Percentiles rank a stretch among this genome's conserved stretches.
These are phyloP conservation scores for Brachypterus glaber DNA, from an alignment of 2,888 invertebrate genomes.

Conservation along the genomic window DNA sequence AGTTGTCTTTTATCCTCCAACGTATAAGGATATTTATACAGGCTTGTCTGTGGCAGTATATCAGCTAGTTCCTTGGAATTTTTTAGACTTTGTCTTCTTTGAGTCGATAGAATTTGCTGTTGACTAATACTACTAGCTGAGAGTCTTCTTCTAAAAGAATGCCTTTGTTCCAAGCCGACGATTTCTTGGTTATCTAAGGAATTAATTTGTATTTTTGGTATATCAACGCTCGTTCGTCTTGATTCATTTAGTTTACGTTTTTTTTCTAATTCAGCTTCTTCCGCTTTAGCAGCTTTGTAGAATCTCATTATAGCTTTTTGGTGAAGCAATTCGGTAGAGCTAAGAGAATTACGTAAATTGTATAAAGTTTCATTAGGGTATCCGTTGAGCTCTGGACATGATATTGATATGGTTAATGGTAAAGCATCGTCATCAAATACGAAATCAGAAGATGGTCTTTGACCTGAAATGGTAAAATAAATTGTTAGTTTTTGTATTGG, in stretches of 20 bases:
- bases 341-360: slow-evolving; percentile 60
- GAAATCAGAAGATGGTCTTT: slow-evolving; percentile 41
- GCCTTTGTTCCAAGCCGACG: slow-evolving; percentile 40
- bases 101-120: slow-evolving; percentile 34
- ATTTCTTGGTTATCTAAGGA: slow-evolving; percentile 44
- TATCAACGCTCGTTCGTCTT: slow-evolving; percentile 22
- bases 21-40: slow-evolving; percentile 26
- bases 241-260: slow-evolving; percentile 20
- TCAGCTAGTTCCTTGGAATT: slow-evolving; percentile 27
- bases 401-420: slow-evolving; percentile 72
- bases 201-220: slow-evolving; percentile 44
- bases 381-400: slow-evolving; percentile 67
- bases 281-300: slow-evolving; percentile 65
- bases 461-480: slow-evolving; percentile 21
- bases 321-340: slow-evolving; percentile 73
- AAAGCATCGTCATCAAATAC: slow-evolving; percentile 58
- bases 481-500: too few species aligned
- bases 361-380: slow-evolving; percentile 47
- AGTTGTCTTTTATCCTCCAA: slow-evolving; percentile 26
- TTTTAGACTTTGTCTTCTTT: slow-evolving; percentile 34
- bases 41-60: slow-evolving; percentile 24
- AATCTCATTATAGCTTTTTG: slow-evolving; percentile 75
- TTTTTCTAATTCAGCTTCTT: slow-evolving; percentile 51
- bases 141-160: slow-evolving; percentile 41
- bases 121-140: slow-evolving; percentile 42